These are phyloP conservation scores for Hypercompe scribonia DNA, from an alignment of 2,888 invertebrate genomes.

Conservation along the genomic window DNA sequence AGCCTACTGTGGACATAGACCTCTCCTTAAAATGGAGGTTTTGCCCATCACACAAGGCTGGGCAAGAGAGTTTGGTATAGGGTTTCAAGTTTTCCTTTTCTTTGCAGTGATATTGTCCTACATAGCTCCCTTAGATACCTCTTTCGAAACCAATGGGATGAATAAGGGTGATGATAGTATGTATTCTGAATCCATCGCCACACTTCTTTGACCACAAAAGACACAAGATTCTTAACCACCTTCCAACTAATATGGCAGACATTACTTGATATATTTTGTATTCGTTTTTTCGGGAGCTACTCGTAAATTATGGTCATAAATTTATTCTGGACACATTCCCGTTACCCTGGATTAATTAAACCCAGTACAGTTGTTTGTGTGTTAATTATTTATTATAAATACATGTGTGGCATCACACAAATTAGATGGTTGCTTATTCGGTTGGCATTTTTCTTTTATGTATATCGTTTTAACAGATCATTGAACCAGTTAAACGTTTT, in stretches of 20 bases:
- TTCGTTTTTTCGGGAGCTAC: slow-evolving; percentile 73
- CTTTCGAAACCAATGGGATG: too few relatives aligned
- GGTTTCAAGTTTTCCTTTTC: too few relatives aligned
- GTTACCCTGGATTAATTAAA: slow-evolving; percentile 79
- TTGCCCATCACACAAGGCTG: too few relatives aligned
- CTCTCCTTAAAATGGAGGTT: too few relatives aligned
- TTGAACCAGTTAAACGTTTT: slow-evolving; percentile 3
- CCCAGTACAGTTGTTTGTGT: slow-evolving; percentile 66
- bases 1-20: too few relatives aligned
- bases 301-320: slow-evolving; percentile 83
- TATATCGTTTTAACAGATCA: slow-evolving; percentile 5
- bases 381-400: slow-evolving; percentile 55
- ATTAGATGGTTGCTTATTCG: slow-evolving; percentile 33
- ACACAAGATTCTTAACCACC: slow-evolving; percentile 38
- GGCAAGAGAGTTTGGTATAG: too few relatives aligned
- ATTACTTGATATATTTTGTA: slow-evolving; percentile 69
- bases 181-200: too few relatives aligned
- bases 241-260: slow-evolving; percentile 56
- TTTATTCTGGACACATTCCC: slow-evolving; percentile 72
- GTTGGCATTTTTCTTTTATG: neutral
- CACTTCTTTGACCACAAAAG: slow-evolving; percentile 3
- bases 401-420: slow-evolving; percentile 45
- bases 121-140: too few relatives aligned
- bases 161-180: too few relatives aligned
- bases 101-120: too few relatives aligned